Base-by-base conservation (phyloP, 1,140 invertebrate species). In the Eumeta japonica region DNA sequence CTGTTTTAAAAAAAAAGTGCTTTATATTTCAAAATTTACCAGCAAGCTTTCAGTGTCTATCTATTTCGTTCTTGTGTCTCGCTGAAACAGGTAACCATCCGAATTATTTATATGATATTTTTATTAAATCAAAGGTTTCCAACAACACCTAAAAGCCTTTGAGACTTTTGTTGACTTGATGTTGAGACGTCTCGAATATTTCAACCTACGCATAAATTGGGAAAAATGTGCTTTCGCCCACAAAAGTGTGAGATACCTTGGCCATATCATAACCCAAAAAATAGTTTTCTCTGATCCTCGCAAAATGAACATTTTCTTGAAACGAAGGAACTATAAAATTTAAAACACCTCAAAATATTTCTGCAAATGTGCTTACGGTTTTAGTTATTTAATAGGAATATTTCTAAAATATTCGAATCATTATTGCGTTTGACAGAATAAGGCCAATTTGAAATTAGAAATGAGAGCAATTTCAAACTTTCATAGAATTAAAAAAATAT, bases 1-100 rank as follows among this genome's bases (percentile, higher is more conserved):
- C 37, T 33, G 56, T 4, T 77, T 62, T 33, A 45, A 41, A 7
- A 24, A 55, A 11, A 57, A 75, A 45, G 61, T 72, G n/a, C 13
- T 37, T 37, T 28, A 24, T 18, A 14, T 15, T 37, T 11, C 19
- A 19, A 3, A 37, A 37, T 15, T 18, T 24, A 7, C 35, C 35
- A 3, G 19, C 35, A 15, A 37, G 12, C 4, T 37, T 37, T 15
- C 20, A 37, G 20, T 12, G 35, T 11, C 15, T 18, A 37, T 13
- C 5, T 18, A 5, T 37, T 37, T 37, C 19, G 35, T 28, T 3
- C 14, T 3, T 9, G 35, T 14, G 12, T 11, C 2, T 27, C 3
- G 2, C 11, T 37, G 2, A 3, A 15, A 3, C 11, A 28, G 10
- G 14, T 37, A 2, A 28, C 18, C 7, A 4, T 37, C 9, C 16